Evolutionary conservation across 1,140 invertebrate species (phyloP).

Genomic region (Drosophila ogumai): DNA sequence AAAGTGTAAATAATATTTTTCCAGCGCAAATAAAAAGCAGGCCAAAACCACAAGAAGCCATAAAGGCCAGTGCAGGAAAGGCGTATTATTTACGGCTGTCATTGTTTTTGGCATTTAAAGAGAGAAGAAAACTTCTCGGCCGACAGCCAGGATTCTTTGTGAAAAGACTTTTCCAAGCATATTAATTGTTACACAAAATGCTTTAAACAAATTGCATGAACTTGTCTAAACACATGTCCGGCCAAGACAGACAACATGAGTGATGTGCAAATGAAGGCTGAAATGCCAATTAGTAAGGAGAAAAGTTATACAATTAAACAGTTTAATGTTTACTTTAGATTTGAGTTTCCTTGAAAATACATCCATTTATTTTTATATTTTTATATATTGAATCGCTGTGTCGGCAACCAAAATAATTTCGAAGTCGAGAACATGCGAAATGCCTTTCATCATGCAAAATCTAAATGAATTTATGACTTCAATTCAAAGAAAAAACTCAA

Average conservation of each 20-base stretch:
- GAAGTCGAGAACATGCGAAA: slow-evolving; percentile 11
- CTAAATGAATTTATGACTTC: slow-evolving; percentile 65
- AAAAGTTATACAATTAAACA: background rate
- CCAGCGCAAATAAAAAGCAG: slow-evolving; percentile 66
- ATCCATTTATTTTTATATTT: background rate
- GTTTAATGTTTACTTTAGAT: background rate
- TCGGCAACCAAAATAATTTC: slow-evolving; percentile 13
- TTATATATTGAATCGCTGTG: background rate
- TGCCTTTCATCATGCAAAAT: slow-evolving; percentile 43
- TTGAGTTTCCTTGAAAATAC: background rate
- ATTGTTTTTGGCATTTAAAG: slow-evolving; percentile 66
- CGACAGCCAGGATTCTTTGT: slow-evolving; percentile 60
- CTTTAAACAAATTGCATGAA: slow-evolving; percentile 43
- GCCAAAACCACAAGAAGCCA: slow-evolving; percentile 8
- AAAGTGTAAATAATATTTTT: slow-evolving; percentile 78
- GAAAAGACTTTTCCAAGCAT: slow-evolving; percentile 50
- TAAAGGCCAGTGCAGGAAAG: background rate
- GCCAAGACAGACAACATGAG: background rate
- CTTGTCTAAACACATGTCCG: slow-evolving; percentile 23
- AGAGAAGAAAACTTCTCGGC: slow-evolving; percentile 30
- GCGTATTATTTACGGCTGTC: slow-evolving; percentile 69
- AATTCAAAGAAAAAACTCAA: slow-evolving; percentile 53
- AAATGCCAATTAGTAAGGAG: slow-evolving; percentile 10
- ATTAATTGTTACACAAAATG: slow-evolving; percentile 68
- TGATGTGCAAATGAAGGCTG: slow-evolving; percentile 2